Percentiles rank a stretch among this genome's conserved stretches.
phyloP scores from a whole-genome alignment of 2,888 invertebrate species.

The Cerastoderma edule region DNA sequence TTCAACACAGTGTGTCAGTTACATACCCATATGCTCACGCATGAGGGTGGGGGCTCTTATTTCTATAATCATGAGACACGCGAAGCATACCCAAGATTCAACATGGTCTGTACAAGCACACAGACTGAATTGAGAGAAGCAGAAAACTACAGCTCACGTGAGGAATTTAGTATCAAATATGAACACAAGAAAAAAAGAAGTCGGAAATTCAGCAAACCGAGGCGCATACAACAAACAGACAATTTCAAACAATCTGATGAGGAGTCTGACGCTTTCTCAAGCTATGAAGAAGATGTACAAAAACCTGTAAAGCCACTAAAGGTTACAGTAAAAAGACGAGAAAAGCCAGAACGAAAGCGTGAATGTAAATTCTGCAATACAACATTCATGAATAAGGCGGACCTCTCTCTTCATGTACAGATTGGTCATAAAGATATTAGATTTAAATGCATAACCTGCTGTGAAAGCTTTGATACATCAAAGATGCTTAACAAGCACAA shows the following conservation, averaged over 20 bases:
- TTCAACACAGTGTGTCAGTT: conserved; percentile 33
- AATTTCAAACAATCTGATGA: too few relatives aligned
- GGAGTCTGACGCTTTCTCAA: background rate
- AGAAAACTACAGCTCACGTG: too few relatives aligned
- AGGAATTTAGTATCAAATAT: too few relatives aligned
- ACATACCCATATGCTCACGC: conserved; percentile 32
- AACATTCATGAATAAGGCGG: conserved; percentile 11
- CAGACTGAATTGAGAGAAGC: too few relatives aligned
- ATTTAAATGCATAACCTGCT: conserved; percentile 26
- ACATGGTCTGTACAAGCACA: background rate
- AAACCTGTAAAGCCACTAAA: background rate
- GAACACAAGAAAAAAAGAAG: too few relatives aligned
- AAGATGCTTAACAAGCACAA: conserved; percentile 22
- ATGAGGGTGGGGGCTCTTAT: conserved; percentile 28
- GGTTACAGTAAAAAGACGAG: background rate
- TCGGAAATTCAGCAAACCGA: too few relatives aligned
- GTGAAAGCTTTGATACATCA: conserved; percentile 24
- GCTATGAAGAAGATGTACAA: background rate
- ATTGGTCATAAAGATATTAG: conserved; percentile 25
- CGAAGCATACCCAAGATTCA: conserved; percentile 35
- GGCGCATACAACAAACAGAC: too few relatives aligned
- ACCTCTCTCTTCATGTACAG: conserved; percentile 20
- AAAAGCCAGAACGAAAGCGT: background rate
- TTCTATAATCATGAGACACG: conserved; percentile 30
- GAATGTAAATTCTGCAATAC: conserved; percentile 34